Evolutionary conservation across 2,888 invertebrate genomes (phyloP).

Genomic region (Opisthograptis luteolata): DNA sequence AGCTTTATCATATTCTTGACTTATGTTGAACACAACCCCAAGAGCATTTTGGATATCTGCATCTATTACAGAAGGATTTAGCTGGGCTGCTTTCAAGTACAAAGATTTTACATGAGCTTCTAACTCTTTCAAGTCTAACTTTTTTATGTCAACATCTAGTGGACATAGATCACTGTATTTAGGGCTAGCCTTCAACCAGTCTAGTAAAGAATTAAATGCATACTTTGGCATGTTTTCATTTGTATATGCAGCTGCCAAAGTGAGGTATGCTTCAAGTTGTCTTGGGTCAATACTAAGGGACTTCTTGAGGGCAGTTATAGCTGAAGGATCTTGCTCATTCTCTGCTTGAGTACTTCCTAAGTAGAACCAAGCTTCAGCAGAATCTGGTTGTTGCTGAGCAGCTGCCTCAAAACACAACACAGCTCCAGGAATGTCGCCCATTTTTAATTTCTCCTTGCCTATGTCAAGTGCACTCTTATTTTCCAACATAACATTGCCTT

Average conservation of each 20-base stretch:
- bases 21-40: constrained; percentile 97
- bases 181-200: constrained; percentile 91
- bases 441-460: constrained; percentile 91
- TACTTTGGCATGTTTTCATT: constrained; percentile 97
- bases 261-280: constrained; percentile 93
- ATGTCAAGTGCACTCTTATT: constrained; percentile 91
- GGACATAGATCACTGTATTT: constrained; percentile 91
- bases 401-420: constrained; percentile 98
- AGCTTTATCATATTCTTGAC: constrained; percentile 97
- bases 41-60: constrained; percentile 96
- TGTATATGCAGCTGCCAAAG: constrained; percentile 96
- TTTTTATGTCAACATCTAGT: constrained; percentile 72
- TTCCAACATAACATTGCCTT: constrained; percentile 94
- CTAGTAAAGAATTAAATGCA: constrained; percentile 92
- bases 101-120: constrained; percentile 88
- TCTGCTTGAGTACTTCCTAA: constrained; percentile 97
- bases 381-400: constrained; percentile 91
- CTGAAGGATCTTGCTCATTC: constrained; percentile 98
- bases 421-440: constrained; percentile 97
- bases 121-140: constrained; percentile 73
- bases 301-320: constrained; percentile 95
- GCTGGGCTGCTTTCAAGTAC: constrained; percentile 91
- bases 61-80: constrained; percentile 90
- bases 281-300: constrained; percentile 91
- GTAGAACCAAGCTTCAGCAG: constrained; percentile 93